Conservation (phyloP, 2,113 vertebrate species). For the Triplophysa dalaica region DNA sequence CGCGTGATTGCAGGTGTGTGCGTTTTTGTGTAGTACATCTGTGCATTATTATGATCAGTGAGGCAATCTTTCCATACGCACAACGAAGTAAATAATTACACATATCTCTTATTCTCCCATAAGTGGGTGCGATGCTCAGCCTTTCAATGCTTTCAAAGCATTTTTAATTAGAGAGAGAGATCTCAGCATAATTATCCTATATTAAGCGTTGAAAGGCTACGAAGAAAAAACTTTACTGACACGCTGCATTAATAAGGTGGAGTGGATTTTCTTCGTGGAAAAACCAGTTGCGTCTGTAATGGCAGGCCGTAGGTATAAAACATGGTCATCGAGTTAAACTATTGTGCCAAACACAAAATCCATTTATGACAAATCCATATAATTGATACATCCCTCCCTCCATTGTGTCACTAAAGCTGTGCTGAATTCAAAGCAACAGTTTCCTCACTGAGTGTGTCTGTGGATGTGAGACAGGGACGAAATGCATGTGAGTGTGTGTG, state of each 20-base stretch:
- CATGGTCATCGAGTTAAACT: conserved; percentile 22
- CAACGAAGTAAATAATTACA: conserved; percentile 31
- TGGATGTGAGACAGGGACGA: conserved; percentile 16
- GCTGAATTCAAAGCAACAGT: not conserved
- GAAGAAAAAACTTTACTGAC: conserved; percentile 31
- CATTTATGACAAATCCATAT: conserved; percentile 30
- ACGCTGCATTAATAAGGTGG: conserved; percentile 16
- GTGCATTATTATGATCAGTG: conserved; percentile 21
- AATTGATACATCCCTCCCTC: conserved; percentile 9
- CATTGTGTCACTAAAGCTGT: conserved; percentile 10
- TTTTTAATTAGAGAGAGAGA: conserved; percentile 35
- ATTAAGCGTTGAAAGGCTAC: conserved; percentile 36
- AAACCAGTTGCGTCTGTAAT: conserved; percentile 26
- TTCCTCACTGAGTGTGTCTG: conserved; percentile 11
- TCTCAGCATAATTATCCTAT: conserved; percentile 35
- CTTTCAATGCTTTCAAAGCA: conserved; percentile 33
- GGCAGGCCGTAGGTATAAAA: not conserved
- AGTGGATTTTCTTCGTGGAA: not conserved
- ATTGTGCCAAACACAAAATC: conserved; percentile 19
- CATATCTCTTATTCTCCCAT: conserved; percentile 28
- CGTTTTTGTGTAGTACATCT: not conserved
- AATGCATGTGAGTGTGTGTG: conserved; percentile 17
- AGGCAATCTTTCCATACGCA: conserved; percentile 5
- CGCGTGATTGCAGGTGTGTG: not conserved
- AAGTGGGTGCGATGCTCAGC: conserved; percentile 20